These are phyloP conservation scores for Leptoclinus maculatus DNA, from an alignment of 2,797 vertebrate genomes.

Conservation along the genomic window DNA sequence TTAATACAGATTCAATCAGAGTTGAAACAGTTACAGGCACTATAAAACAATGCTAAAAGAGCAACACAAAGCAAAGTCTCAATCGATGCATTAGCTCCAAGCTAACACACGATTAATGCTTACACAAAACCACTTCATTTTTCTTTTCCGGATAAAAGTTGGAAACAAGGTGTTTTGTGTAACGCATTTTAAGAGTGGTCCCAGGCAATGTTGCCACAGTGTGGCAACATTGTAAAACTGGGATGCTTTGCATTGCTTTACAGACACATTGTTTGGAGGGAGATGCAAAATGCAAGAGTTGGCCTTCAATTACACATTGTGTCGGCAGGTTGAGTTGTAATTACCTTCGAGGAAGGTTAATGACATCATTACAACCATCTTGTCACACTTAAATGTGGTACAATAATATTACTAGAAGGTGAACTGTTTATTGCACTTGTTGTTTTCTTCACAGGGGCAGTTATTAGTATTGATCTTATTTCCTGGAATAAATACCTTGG, in stretches of 20 bases:
- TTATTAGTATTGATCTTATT: constrained; percentile 31
- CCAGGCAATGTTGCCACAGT: constrained; percentile 75
- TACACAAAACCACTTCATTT: constrained; percentile 77
- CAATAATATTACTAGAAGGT: constrained; percentile 44
- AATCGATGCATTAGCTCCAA: constrained; percentile 75
- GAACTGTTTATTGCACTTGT: constrained; percentile 44
- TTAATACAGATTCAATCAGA: constrained; percentile 81
- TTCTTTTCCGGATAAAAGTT: constrained; percentile 66
- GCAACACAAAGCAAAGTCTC: constrained; percentile 80
- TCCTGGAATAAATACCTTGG: constrained; percentile 1
- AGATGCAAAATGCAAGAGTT: constrained; percentile 78
- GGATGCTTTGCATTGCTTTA: constrained; percentile 88
- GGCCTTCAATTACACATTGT: constrained; percentile 75
- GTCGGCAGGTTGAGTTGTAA: constrained; percentile 70
- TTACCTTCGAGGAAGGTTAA: constrained; percentile 77
- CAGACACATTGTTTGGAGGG: constrained; percentile 80
- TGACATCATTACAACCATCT: constrained; percentile 75
- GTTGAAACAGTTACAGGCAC: constrained; percentile 71
- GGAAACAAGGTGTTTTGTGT: constrained; percentile 84
- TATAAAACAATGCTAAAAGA: constrained; percentile 82
- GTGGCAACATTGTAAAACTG: constrained; percentile 75
- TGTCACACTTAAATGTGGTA: constrained; percentile 62
- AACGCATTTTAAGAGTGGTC: constrained; percentile 61
- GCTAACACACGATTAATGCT: constrained; percentile 77
- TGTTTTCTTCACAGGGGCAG: constrained; percentile 32